Percentiles rank a stretch among this genome's conserved stretches.
phyloP scores from a whole-genome alignment of 2,113 vertebrate genomes.

The Lampris megalopsis region DNA sequence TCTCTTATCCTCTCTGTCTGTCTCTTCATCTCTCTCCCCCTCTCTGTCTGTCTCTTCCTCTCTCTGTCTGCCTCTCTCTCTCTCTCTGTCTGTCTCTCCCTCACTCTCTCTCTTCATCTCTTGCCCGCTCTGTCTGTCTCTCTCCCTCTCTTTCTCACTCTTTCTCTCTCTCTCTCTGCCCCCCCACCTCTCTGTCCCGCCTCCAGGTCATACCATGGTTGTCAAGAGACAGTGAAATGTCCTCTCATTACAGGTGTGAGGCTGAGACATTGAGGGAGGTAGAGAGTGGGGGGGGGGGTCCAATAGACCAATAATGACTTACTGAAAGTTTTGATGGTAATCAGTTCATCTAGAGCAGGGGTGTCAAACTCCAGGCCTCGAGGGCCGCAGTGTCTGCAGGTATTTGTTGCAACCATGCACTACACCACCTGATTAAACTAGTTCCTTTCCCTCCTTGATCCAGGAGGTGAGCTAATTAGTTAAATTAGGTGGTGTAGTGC shows the following conservation, averaged over 20 bases:
- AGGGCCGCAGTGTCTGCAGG: too few species aligned
- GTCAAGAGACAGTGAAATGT: constrained; percentile 46
- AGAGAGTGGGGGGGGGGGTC: neutral
- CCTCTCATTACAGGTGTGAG: constrained; percentile 48
- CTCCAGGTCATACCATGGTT: constrained; percentile 53
- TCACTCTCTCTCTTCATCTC: neutral
- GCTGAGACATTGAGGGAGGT: constrained; percentile 15
- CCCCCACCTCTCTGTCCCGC: constrained; percentile 10
- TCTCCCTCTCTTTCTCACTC: constrained; percentile 21
- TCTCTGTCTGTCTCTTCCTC: neutral
- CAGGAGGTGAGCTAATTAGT: too few species aligned
- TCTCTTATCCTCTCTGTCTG: neutral
- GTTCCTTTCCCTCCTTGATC: too few species aligned
- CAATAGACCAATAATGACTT: neutral
- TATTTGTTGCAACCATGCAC: too few species aligned
- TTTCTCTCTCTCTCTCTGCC: constrained; percentile 36
- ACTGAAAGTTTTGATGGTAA: constrained; percentile 9
- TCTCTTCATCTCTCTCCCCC: too few species aligned
- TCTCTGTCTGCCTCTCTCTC: too few species aligned
- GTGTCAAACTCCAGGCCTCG: too few species aligned
- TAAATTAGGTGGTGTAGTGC: too few species aligned
- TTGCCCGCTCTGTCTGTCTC: constrained; percentile 10
- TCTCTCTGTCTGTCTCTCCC: neutral
- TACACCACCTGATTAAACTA: too few species aligned
- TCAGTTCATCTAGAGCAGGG: too few species aligned